Percentiles rank a stretch among this genome's conserved stretches.
Conservation (phyloP, 2,888 invertebrate species). For the Phyto melanocephala region DNA sequence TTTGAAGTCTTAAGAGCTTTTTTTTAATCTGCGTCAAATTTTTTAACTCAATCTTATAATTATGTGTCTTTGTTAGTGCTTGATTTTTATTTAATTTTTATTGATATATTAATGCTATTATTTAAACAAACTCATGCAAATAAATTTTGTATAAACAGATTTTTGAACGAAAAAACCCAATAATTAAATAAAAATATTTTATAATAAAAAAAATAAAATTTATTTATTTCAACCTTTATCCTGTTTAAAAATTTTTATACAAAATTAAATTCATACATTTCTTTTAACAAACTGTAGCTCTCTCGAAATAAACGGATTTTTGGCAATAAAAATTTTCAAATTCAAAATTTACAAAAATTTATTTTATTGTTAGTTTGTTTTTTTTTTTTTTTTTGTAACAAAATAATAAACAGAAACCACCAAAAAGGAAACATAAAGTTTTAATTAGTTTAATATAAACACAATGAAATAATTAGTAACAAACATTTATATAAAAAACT, state of each 20-base stretch:
- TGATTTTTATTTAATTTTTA: conserved; percentile 16
- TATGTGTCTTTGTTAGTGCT: too few relatives aligned
- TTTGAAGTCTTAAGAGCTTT: too few relatives aligned
- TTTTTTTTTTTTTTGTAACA: not conserved
- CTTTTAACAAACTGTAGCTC: conserved; percentile 71
- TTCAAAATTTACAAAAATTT: not conserved
- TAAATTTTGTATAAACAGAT: conserved; percentile 22
- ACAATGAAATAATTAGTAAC: not conserved
- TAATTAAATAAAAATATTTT: not conserved
- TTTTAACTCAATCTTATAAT: too few relatives aligned
- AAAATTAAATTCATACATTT: conserved; percentile 34
- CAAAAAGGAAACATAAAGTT: not conserved
- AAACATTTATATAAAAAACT: too few relatives aligned
- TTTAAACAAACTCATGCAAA: conserved; percentile 45
- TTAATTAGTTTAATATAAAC: not conserved
- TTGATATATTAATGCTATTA: not conserved
- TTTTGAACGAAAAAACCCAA: not conserved
- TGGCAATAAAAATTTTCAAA: not conserved
- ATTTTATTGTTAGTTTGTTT: not conserved
- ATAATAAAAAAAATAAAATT: not conserved
- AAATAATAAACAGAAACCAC: not conserved
- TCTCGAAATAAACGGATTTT: conserved; percentile 69
- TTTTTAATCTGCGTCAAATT: too few relatives aligned
- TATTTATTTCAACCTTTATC: not conserved
- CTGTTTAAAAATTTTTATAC: conserved; percentile 8